These are phyloP conservation scores for Oxygymnocypris stewartii DNA, from an alignment of 2,113 vertebrate genomes.

Conservation along the genomic window DNA sequence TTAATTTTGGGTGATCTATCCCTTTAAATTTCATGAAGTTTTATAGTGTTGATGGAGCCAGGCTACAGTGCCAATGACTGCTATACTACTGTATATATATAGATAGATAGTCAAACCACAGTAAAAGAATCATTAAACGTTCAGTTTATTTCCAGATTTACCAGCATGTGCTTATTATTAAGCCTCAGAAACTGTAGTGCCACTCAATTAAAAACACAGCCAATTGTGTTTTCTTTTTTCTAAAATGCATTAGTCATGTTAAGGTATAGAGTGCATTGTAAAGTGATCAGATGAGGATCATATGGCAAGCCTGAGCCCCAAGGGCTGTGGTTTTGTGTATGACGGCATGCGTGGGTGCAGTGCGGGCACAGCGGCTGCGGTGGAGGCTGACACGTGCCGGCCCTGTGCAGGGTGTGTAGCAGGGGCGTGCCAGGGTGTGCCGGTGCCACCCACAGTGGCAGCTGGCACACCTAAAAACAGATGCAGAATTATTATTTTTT, in stretches of 20 bases:
- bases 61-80: constrained; percentile 4
- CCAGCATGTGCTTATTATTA: constrained; percentile 42
- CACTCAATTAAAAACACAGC: not conserved
- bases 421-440: no score
- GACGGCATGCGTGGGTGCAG: not conserved
- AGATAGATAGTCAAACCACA: constrained; percentile 24
- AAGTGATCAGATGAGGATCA: constrained; percentile 4
- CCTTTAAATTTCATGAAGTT: not conserved
- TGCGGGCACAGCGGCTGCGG: constrained; percentile 39
- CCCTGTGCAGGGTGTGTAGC: constrained; percentile 46
- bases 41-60: constrained; percentile 10
- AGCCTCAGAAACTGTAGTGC: not conserved
- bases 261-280: not conserved
- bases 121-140: constrained; percentile 19
- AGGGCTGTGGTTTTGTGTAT: constrained; percentile 26
- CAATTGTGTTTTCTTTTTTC: not conserved
- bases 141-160: not conserved
- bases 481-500: no score
- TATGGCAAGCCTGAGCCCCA: constrained; percentile 4
- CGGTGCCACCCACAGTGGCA: no score
- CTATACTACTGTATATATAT: not conserved
- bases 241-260: not conserved
- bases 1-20: constrained; percentile 5
- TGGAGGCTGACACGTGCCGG: constrained; percentile 46
- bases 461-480: no score